Percentiles rank a stretch among this genome's conserved stretches.
Evolutionary conservation across 2,797 vertebrate species (phyloP).

Genomic region (Gallinago stenura): DNA sequence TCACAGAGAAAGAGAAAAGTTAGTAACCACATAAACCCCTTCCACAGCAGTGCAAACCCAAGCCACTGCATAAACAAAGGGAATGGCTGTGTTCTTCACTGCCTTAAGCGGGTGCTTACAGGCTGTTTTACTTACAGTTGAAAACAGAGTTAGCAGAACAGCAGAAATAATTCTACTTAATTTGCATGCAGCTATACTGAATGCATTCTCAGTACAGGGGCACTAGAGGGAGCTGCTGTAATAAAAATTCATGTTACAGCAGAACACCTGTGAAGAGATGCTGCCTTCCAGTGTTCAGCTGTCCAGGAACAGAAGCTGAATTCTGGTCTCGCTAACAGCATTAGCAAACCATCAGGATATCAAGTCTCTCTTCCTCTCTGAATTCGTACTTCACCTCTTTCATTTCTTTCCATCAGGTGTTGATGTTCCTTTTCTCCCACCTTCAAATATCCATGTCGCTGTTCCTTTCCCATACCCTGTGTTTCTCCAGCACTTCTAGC

Average conservation of each 20-base stretch:
- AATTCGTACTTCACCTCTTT: neutral
- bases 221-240: slow-evolving; percentile 65
- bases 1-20: neutral
- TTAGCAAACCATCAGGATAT: neutral
- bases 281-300: neutral
- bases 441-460: accelerated
- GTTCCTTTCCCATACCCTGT: neutral
- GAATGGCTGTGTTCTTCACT: accelerated
- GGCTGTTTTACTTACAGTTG: neutral
- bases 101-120: neutral
- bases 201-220: neutral
- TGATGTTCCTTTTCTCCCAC: neutral
- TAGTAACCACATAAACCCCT: neutral
- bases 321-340: neutral
- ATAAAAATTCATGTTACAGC: neutral
- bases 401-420: neutral
- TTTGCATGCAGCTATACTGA: neutral
- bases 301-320: neutral
- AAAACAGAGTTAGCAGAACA: accelerated
- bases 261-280: accelerated
- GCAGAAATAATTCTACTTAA: neutral
- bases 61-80: neutral
- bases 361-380: neutral
- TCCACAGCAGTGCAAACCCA: accelerated
- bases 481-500: neutral